Evolutionary conservation across 2,888 invertebrate genomes (phyloP).

Genomic region (Rhamnusium bicolor): DNA sequence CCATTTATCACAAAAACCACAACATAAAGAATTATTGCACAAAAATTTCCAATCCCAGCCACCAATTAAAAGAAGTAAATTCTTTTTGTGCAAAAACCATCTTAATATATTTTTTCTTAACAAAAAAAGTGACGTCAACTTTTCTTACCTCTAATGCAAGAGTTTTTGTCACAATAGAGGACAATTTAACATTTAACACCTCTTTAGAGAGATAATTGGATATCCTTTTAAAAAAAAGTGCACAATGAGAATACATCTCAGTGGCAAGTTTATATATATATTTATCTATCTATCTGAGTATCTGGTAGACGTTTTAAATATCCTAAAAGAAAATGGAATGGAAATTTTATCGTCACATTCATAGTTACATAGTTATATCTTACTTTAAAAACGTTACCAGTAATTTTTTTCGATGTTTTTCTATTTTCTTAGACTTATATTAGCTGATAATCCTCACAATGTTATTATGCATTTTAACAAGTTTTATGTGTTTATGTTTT

Average conservation of each 20-base stretch:
- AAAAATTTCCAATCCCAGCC: constrained; percentile 20
- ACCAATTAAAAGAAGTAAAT: constrained; percentile 6
- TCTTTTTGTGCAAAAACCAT: constrained; percentile 33
- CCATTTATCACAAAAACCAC: constrained; percentile 4
- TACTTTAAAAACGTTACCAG: constrained; percentile 34
- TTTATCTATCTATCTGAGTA: constrained; percentile 29
- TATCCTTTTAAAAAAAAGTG: constrained; percentile 19
- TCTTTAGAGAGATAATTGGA: constrained; percentile 13
- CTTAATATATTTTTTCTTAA: constrained; percentile 6
- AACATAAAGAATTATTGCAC: constrained; percentile 25
- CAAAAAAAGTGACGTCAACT: constrained; percentile 25
- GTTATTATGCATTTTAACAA: constrained; percentile 1
- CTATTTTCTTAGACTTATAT: constrained; percentile 2
- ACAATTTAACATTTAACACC: constrained; percentile 1
- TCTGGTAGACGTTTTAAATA: constrained; percentile 37
- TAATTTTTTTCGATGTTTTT: not conserved
- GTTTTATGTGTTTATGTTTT: constrained; percentile 14
- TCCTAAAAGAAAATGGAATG: constrained; percentile 49
- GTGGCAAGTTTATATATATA: constrained; percentile 13
- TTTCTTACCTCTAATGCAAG: constrained; percentile 33
- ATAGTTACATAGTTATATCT: not conserved
- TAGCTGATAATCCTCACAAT: constrained; percentile 17
- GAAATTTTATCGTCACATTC: constrained; percentile 23
- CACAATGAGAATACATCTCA: not conserved
- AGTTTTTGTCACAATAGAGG: constrained; percentile 15